Base-by-base conservation (phyloP, 1,140 invertebrate genomes). In the Cephus cinctus region DNA sequence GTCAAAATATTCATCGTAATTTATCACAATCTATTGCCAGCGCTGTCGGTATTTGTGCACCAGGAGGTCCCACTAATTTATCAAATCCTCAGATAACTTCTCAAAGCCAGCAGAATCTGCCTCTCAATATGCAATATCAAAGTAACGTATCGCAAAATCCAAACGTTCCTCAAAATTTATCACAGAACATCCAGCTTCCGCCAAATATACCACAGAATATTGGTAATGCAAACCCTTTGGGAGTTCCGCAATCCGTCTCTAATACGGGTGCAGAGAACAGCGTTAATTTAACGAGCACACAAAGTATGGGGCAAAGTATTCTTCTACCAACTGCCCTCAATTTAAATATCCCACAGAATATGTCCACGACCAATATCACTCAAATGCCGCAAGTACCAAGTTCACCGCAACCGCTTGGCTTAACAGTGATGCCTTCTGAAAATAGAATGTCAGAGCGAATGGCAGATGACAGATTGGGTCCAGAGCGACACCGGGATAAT, bases 41-140 rank as follows among this genome's bases (percentile, higher is more conserved):
- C 50, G 50, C 64, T 19, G 62, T 57, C n/a, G 9, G 1, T 40
- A 32, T 23, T 47, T 14, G 5, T 57, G 57, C 19, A 22, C 57
- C 2, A 36, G 56, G 4, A 45, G 56, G 34, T 36, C 8, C 19
- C 3, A 18, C 19, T 9, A 36, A 14, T 14, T 3, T 3, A 3
- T 18, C 14, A 18, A 36, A 36, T 52, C 2, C 67, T 5, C 71
- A 68, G 31, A 65, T 69, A 0, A 57, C 66, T n/a, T 57, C 67
- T 14, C 59, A 64, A 5, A 58, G 43, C 42, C 67, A 63, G 16
- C 70, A 69, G 25, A 19, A 21, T 40, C 47, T 75, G 30, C 63
- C 72, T 6, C 39, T 76, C 4, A 76, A 69, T 25, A 75, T 77
- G 71, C 73, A 75, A 38, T 74, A 76, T 39, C 12, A 62, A 9